Percentiles rank a stretch among this genome's conserved stretches.
phyloP scores from a whole-genome alignment of 2,888 invertebrate genomes.

The Coleophora deauratella region DNA sequence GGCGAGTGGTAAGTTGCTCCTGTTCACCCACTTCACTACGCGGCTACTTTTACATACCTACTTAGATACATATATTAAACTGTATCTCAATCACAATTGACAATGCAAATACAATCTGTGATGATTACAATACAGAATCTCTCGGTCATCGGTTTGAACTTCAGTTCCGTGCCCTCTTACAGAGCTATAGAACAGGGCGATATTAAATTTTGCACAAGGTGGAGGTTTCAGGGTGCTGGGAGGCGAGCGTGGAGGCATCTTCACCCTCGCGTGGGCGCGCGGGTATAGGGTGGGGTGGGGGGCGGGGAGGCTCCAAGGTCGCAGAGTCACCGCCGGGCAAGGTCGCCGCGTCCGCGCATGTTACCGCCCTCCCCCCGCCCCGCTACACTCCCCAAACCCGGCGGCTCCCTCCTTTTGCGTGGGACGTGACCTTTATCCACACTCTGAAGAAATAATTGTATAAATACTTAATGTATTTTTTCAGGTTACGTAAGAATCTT shows the following conservation, averaged over 20 bases:
- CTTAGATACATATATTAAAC: no score
- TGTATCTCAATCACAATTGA: no score
- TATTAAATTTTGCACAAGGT: conserved; percentile 64
- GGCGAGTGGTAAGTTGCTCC: no score
- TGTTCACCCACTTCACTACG: no score
- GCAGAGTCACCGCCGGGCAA: conserved; percentile 74
- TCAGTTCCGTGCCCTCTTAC: conserved; percentile 35
- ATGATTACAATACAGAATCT: no score
- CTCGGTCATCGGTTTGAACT: conserved; percentile 26
- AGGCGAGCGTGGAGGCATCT: conserved; percentile 18
- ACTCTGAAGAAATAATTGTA: conserved; percentile 67
- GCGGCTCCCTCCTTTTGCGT: conserved; percentile 62
- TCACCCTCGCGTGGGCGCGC: not conserved
- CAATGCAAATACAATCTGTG: no score
- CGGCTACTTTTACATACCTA: no score
- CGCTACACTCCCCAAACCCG: conserved; percentile 44
- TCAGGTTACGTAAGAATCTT: conserved; percentile 36
- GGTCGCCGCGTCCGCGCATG: conserved; percentile 70
- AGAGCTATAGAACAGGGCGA: conserved; percentile 23
- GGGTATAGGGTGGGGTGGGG: conserved; percentile 21
- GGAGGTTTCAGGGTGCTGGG: conserved; percentile 37
- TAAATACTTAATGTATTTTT: conserved; percentile 59
- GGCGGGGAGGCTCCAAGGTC: conserved; percentile 64
- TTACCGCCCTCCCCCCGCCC: conserved; percentile 36
- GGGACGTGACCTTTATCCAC: conserved; percentile 71